Evolutionary conservation across 2,113 vertebrate species (phyloP).

Genomic region (Antigone vipio): DNA sequence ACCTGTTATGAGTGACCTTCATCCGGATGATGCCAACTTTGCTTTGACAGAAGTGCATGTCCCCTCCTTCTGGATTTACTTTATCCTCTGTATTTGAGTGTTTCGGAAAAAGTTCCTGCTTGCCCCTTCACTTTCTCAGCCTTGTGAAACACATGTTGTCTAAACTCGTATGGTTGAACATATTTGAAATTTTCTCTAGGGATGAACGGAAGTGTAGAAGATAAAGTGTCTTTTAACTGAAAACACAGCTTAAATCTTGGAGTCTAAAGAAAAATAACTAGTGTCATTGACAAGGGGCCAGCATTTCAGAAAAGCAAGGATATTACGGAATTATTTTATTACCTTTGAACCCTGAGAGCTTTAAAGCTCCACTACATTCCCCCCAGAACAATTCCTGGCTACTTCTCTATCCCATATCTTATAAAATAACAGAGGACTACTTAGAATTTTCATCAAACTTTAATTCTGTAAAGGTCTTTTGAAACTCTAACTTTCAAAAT

Average conservation of each 20-base stretch:
- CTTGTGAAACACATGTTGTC: neutral
- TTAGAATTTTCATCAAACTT: neutral
- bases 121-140: neutral
- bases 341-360: neutral
- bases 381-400: neutral
- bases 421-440: neutral
- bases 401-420: neutral
- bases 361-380: neutral
- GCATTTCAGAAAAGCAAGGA: neutral
- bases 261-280: neutral
- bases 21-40: neutral
- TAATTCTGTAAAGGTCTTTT: neutral
- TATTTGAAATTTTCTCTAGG: neutral
- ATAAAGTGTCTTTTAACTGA: neutral
- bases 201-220: neutral
- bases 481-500: neutral
- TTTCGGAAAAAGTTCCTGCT: neutral
- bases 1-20: fast-evolving
- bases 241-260: neutral
- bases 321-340: neutral
- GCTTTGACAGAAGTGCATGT: neutral
- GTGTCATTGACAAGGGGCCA: neutral
- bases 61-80: neutral
- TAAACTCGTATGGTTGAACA: neutral
- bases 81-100: neutral